Evolutionary conservation across 2,797 vertebrate species (phyloP).

Genomic region (Falco rusticolus): DNA sequence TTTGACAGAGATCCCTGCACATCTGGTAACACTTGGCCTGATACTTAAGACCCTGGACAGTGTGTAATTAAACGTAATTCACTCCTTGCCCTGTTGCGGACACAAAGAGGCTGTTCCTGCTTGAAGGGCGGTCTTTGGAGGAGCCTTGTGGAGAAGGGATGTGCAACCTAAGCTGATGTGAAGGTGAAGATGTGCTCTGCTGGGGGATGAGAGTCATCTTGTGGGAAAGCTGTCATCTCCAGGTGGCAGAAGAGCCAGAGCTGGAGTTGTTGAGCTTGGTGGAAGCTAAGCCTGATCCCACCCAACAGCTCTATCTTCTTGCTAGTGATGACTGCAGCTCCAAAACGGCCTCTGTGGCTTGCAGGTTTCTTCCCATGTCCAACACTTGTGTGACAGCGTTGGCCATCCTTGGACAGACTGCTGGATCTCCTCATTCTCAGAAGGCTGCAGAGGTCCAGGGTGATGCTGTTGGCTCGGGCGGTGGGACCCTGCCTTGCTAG

Average conservation of each 20-base stretch:
- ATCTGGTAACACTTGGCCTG: conserved; percentile 56
- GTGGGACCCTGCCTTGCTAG: rapidly evolving
- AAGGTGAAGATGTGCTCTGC: background rate
- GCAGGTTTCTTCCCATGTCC: rapidly evolving
- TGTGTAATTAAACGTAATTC: background rate
- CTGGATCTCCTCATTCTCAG: background rate
- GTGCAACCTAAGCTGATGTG: background rate
- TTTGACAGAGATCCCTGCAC: conserved; percentile 21
- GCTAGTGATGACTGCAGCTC: background rate
- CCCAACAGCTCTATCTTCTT: background rate
- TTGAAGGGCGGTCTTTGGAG: background rate
- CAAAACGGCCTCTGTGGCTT: rapidly evolving
- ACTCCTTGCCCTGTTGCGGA: background rate
- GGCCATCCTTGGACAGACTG: background rate
- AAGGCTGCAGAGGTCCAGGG: no score
- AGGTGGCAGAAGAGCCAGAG: background rate
- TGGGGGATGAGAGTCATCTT: rapidly evolving
- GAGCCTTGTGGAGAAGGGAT: background rate
- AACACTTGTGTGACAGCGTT: background rate
- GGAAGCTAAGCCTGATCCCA: background rate
- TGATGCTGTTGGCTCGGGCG: rapidly evolving
- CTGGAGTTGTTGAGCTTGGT: background rate
- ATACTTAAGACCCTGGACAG: background rate
- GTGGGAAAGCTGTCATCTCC: background rate
- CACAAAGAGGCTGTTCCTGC: background rate